These are phyloP conservation scores for Tanypteryx hageni DNA, from an alignment of 2,888 invertebrate species.

Conservation along the genomic window DNA sequence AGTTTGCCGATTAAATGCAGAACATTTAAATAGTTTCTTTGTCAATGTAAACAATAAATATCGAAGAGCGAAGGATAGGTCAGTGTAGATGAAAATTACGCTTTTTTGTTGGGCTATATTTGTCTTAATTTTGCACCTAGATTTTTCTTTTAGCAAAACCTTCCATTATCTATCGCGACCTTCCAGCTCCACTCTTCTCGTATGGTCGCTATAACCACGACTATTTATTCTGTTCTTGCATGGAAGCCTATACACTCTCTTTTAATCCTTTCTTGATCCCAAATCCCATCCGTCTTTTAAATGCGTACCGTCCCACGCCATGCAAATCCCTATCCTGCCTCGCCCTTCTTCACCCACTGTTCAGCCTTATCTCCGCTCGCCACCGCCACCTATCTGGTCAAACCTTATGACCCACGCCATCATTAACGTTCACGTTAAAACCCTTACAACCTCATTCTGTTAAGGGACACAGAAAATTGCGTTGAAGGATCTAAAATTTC, in stretches of 20 bases:
- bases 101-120: not conserved
- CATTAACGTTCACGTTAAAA: not conserved
- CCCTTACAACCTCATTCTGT: not conserved
- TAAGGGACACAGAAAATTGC: slow-evolving; percentile 8
- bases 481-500: not conserved
- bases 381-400: not conserved
- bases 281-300: not conserved
- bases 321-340: not conserved
- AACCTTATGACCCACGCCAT: slow-evolving; percentile 12
- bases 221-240: not conserved
- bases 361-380: not conserved
- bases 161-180: not conserved
- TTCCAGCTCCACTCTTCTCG: no score
- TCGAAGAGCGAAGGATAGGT: no score
- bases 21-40: no score
- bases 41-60: no score
- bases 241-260: not conserved
- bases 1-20: no score
- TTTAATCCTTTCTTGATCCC: not conserved
- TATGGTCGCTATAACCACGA: not conserved
- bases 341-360: not conserved
- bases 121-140: not conserved
- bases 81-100: no score
- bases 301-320: no score
- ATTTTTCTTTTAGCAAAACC: not conserved